phyloP scores from a whole-genome alignment of 2,797 vertebrate species.

The Pseudochromis fuscus region DNA sequence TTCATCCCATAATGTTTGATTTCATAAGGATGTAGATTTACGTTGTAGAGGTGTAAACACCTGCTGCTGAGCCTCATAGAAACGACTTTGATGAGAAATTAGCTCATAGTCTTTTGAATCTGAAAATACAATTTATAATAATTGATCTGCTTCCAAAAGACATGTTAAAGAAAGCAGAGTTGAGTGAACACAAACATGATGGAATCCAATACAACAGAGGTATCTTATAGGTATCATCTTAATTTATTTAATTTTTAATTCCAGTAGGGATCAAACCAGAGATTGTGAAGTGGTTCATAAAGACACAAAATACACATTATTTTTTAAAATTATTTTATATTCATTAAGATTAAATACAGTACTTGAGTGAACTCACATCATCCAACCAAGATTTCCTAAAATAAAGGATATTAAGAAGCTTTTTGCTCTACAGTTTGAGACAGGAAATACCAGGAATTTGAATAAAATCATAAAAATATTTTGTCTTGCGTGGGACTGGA shows the following conservation, averaged over 20 bases:
- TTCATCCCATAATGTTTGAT: background rate
- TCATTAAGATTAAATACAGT: no score
- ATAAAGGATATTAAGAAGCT: no score
- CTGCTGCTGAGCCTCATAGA: background rate
- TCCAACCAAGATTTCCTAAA: no score
- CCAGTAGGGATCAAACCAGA: background rate
- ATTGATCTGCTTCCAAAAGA: background rate
- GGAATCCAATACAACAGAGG: background rate
- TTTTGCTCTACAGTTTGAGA: no score
- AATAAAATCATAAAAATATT: background rate
- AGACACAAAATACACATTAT: background rate
- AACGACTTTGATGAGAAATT: background rate
- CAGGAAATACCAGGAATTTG: background rate
- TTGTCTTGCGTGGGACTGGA: background rate
- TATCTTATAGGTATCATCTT: no score
- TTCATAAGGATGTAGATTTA: slow-evolving; percentile 1
- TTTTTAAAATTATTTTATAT: no score
- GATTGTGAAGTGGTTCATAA: background rate
- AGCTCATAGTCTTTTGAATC: background rate
- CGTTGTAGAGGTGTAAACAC: slow-evolving; percentile 5
- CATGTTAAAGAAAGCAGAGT: background rate
- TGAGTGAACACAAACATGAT: background rate
- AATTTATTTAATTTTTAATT: no score
- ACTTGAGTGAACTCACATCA: no score
- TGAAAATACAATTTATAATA: no score